Evolutionary conservation across 2,113 vertebrate species (phyloP), one percentile per base, ranked within the genome.

Genomic region (Bagarius yarrelli): DNA sequence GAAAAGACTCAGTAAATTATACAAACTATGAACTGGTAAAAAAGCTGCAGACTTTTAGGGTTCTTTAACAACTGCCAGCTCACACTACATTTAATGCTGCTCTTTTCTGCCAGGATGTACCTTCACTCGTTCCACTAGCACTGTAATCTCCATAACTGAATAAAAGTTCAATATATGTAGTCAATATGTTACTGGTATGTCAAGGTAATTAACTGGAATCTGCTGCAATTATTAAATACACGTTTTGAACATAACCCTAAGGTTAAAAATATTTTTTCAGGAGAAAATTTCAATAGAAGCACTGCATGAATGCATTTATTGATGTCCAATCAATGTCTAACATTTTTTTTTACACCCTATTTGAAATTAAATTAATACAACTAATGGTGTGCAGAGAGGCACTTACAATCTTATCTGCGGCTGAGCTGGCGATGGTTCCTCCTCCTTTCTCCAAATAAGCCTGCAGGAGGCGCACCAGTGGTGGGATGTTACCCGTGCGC

Each of bases 321-420:
- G 57, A 23, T 30, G 25, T 59, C 23, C n/a, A 14, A 27, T 21
- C 59, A 61, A 25, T 6, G 6, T 40, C 3, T 40, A 40, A 25
- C 8, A 63, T 69, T 44, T 25, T 5, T 6, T 23, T 15, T 14
- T n/a, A 11, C 12, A 60, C n/a, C 14, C 14, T 57, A 19, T n/a
- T 6, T 21, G 4, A 78, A 25, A 57, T 8, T 19, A 6, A 36
- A 36, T 2, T 34, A 66, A 44, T 30, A 21, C 18, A 50, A 40
- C 16, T 4, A 50, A 21, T 0, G 8, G 18, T 5, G 5, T 8
- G 23, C 19, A 40, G 12, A 36, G 21, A 34, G 2, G 21, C 52
- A 84, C 98, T 92, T 87, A 99, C 98, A 57, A 99, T 98, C 87
- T 97, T 99, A 91, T 98, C 98, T 9, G 96, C 92, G 3, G 97